These are phyloP conservation scores for Melanotaenia maccullochi DNA, from an alignment of 2,797 vertebrate genomes.

Conservation along the genomic window DNA sequence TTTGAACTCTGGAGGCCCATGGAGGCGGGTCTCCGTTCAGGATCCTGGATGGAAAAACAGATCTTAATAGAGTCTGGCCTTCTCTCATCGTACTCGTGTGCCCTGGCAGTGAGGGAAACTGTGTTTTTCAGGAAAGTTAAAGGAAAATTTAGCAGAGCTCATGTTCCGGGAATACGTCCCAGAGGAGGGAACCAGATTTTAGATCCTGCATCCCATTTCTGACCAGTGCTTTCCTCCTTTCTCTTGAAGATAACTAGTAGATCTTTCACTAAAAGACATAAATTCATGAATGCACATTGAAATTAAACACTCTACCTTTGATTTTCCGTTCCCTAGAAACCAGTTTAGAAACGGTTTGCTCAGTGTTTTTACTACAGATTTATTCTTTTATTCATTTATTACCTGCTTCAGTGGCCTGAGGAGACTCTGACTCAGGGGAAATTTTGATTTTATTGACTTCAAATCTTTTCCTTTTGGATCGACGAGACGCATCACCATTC, in stretches of 20 bases:
- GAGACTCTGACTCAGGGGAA: no score
- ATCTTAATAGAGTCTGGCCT: slow-evolving; percentile 68
- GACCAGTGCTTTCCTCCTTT: neutral
- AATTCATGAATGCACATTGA: no score
- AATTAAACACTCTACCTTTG: no score
- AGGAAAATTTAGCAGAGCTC: neutral
- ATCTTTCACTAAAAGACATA: no score
- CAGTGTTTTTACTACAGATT: no score
- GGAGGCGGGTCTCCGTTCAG: slow-evolving; percentile 31
- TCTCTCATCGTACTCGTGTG: slow-evolving; percentile 39
- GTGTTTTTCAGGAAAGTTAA: slow-evolving; percentile 28
- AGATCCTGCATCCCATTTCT: neutral
- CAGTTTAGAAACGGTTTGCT: no score
- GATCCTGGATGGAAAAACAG: slow-evolving; percentile 74
- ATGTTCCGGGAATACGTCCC: neutral
- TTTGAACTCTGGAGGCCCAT: slow-evolving; percentile 66
- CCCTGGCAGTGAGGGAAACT: slow-evolving; percentile 23
- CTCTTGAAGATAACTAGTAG: neutral
- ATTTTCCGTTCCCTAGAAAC: no score
- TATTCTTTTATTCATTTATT: no score
- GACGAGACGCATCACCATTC: no score
- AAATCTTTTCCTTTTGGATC: no score
- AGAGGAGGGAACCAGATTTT: neutral
- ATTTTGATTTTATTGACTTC: no score
- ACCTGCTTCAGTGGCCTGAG: no score